Evolutionary conservation across 2,888 invertebrate species (phyloP), one percentile per base, ranked within the genome.

Genomic region (Lasioglossum lativentre): DNA sequence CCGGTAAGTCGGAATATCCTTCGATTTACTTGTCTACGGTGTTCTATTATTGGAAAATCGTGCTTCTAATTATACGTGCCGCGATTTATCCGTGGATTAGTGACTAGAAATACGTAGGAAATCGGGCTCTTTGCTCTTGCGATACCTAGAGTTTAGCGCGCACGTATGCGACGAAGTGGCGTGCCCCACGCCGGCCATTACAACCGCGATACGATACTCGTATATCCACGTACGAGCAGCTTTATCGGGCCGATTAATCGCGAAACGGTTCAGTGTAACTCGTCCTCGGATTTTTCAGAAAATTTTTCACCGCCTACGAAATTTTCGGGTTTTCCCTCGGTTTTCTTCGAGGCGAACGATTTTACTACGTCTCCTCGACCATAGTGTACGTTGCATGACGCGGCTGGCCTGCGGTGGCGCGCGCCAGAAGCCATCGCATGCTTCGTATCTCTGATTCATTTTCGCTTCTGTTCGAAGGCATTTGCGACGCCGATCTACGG

Each of bases 1-100:
- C 97, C 96, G 97, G 98, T 98, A 96, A 97, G 97, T 96, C 91
- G 83, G 90, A 90, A 94, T 95, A 95, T 94, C 94, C 86, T 91
- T 90, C 85, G 86, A 92, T 90, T 88, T 93, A 93, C 92, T 81
- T 38, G 19, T 85, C 40, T 52, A 8, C 42, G 66, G 6, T 8
- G n/a, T 12, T 10, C 47, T 27, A 42, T 19, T 81, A 78, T 34
- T 10, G n/a, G 56, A 75, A 91, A 96, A 95, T 91, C 92, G 86
- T 86, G 88, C 82, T 94, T 83, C 89, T 92, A 93, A 92, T 94
- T 93, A 94, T 93, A 93, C 94, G 93, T 91, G 88, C 89, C 47
- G 86, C 93, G 88, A 94, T 95, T 95, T 95, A 77, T 72, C 82
- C 90, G 87, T 90, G 89, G 93, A 92, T 91, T 90, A 93, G 95